Conservation (phyloP, 2,888 invertebrate species). For the Ypsolopha scabrella region DNA sequence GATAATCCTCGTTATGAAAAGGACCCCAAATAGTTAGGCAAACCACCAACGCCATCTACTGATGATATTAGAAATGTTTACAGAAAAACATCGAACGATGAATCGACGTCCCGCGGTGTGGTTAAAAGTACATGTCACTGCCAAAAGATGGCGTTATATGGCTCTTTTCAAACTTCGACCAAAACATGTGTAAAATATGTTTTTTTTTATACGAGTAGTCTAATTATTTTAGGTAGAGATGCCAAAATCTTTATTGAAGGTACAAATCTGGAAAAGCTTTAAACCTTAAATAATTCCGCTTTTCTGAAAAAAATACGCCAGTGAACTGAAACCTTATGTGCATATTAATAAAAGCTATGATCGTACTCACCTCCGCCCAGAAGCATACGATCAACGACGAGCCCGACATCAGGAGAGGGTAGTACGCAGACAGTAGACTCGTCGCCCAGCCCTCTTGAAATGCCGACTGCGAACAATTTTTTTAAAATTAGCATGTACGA, state of each 20-base stretch:
- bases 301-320: too few relatives aligned
- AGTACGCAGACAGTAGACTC: slow-evolving; percentile 89
- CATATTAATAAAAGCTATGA: too few relatives aligned
- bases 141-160: neutral
- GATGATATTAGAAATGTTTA: neutral
- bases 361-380: slow-evolving; percentile 88
- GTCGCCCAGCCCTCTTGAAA: slow-evolving; percentile 88
- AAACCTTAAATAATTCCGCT: too few relatives aligned
- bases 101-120: neutral
- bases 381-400: slow-evolving; percentile 93
- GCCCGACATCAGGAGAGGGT: slow-evolving; percentile 89
- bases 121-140: neutral
- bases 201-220: too few relatives aligned
- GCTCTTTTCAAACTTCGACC: too few relatives aligned
- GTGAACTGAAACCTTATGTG: too few relatives aligned
- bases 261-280: too few relatives aligned
- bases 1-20: too few relatives aligned
- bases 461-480: slow-evolving; percentile 69
- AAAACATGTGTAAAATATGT: too few relatives aligned
- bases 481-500: neutral
- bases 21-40: neutral
- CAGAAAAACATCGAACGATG: too few relatives aligned
- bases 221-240: too few relatives aligned
- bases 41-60: neutral
- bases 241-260: too few relatives aligned